A percentile compares a stretch with the other conserved stretches of the same genome.
phyloP scores from a whole-genome alignment of 2,113 vertebrate species.

The Hemiprocne comata region DNA sequence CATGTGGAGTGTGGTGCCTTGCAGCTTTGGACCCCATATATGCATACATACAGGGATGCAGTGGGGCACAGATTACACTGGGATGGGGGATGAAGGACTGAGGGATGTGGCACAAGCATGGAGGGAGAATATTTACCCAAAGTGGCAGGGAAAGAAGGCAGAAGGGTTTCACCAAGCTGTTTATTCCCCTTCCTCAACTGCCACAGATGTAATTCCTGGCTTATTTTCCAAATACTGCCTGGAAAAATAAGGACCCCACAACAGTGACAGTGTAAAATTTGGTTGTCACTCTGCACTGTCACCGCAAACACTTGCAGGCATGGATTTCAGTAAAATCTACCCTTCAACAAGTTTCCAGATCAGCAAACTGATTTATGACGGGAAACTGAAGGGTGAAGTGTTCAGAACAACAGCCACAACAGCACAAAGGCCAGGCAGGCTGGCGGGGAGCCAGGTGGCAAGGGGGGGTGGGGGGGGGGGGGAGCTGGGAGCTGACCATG shows the following conservation, averaged over 20 bases:
- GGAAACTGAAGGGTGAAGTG: background rate
- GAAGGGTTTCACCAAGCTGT: background rate
- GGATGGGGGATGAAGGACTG: background rate
- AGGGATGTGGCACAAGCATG: background rate
- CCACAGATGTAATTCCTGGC: accelerated
- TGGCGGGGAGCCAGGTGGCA: accelerated
- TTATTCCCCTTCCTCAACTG: background rate
- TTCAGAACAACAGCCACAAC: background rate
- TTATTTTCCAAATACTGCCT: background rate
- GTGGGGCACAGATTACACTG: background rate
- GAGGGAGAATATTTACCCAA: background rate
- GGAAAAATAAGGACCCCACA: accelerated
- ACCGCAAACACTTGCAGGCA: accelerated
- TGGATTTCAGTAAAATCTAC: background rate
- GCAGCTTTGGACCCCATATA: background rate
- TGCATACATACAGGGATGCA: accelerated
- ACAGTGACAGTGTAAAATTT: background rate
- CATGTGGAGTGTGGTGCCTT: accelerated
- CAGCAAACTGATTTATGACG: background rate
- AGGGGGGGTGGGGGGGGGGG: too few species aligned
- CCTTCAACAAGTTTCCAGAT: background rate
- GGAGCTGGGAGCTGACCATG: accelerated
- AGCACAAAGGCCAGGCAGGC: background rate
- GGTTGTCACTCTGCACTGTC: background rate
- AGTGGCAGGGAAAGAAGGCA: background rate